Conservation (phyloP, 2,888 invertebrate species). For the Liodrosophila aerea region DNA sequence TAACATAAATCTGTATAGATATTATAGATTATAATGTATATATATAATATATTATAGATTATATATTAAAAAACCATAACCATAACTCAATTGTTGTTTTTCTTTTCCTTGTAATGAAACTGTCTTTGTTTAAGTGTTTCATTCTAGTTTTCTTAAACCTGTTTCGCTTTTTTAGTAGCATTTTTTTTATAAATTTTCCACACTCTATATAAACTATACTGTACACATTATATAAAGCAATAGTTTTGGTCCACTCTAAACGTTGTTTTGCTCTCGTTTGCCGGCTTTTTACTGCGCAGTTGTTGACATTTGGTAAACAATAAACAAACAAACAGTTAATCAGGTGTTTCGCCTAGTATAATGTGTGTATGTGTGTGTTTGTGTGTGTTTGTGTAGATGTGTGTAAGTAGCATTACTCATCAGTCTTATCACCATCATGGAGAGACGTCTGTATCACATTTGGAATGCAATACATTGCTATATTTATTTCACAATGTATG, state of each 20-base stretch:
- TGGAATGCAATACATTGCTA: not conserved
- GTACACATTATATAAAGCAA: not conserved
- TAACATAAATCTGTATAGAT: constrained; percentile 8
- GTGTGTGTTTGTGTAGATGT: not conserved
- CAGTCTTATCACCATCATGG: constrained; percentile 7
- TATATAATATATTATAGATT: not conserved
- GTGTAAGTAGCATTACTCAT: constrained; percentile 34
- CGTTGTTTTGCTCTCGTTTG: constrained; percentile 20
- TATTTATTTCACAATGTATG: constrained; percentile 14
- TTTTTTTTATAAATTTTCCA: too few species aligned
- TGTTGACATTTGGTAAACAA: constrained; percentile 67
- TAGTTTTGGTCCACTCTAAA: constrained; percentile 49
- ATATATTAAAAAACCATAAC: constrained; percentile 1
- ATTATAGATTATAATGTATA: too few species aligned
- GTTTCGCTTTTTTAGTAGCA: too few species aligned
- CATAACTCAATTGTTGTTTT: not conserved
- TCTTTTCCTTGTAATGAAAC: too few species aligned
- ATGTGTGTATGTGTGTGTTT: too few species aligned
- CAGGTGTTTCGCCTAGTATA: constrained; percentile 44
- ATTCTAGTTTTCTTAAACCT: too few species aligned
- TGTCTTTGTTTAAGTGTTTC: too few species aligned
- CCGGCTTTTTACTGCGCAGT: constrained; percentile 60
- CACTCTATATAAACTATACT: too few species aligned
- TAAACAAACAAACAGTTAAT: constrained; percentile 43
- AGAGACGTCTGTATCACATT: too few species aligned